These are phyloP conservation scores for Anser brachyrhynchus DNA, from an alignment of 2,113 vertebrate genomes.

Conservation along the genomic window DNA sequence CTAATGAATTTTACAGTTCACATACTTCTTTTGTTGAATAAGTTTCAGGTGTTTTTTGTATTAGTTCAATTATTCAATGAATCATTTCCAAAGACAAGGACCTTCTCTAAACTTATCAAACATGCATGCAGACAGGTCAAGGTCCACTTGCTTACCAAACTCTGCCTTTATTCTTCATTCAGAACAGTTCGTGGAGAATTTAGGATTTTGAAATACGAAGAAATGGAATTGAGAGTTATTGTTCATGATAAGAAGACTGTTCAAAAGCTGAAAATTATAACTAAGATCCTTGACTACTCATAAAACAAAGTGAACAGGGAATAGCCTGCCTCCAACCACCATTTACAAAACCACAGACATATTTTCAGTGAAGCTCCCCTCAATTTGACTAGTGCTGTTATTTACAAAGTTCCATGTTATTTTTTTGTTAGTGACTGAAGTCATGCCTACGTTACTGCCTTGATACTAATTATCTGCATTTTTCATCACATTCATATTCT, in stretches of 20 bases:
- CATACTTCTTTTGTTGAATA: background rate
- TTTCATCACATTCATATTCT: background rate
- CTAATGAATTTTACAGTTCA: background rate
- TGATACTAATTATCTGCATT: background rate
- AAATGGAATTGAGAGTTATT: background rate
- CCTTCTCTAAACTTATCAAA: background rate
- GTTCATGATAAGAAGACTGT: background rate
- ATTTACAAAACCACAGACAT: background rate
- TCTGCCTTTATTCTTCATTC: background rate
- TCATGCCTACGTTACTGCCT: background rate
- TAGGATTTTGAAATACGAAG: background rate
- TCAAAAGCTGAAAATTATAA: background rate
- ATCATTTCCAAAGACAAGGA: background rate
- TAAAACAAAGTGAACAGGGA: background rate
- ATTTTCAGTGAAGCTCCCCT: background rate
- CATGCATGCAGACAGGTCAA: background rate
- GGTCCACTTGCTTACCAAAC: background rate
- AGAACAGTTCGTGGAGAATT: background rate
- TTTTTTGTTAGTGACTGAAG: background rate
- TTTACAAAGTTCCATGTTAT: background rate
- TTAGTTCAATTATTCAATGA: background rate
- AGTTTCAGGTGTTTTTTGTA: background rate
- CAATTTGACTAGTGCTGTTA: background rate
- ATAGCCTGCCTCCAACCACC: background rate
- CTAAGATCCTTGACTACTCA: background rate